Percentiles rank a stretch among this genome's conserved stretches.
Evolutionary conservation across 2,888 invertebrate genomes (phyloP).

Genomic region (Hesperia comma): DNA sequence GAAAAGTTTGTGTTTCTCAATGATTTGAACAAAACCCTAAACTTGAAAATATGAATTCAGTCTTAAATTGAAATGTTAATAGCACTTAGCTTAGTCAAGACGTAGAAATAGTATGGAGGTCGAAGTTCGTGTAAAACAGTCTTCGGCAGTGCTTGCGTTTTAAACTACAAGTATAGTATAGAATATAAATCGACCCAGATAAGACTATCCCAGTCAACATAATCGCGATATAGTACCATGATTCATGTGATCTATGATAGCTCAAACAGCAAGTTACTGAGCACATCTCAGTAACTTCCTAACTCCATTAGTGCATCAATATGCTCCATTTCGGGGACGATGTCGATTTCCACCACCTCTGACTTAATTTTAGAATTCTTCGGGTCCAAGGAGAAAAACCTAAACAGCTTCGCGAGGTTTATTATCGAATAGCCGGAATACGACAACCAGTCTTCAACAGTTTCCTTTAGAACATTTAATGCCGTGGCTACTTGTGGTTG

Average conservation of each 20-base stretch:
- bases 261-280: slow-evolving; percentile 10
- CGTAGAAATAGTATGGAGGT: no score
- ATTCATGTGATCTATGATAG: slow-evolving; percentile 34
- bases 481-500: slow-evolving; percentile 80
- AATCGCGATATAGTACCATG: slow-evolving; percentile 30
- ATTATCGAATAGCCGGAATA: slow-evolving; percentile 88
- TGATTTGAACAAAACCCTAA: no score
- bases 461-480: slow-evolving; percentile 86
- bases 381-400: slow-evolving; percentile 70
- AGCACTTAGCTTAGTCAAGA: no score
- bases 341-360: slow-evolving; percentile 72
- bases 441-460: slow-evolving; percentile 86
- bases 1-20: no score
- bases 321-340: slow-evolving; percentile 76
- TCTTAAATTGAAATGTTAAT: no score
- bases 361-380: slow-evolving; percentile 59
- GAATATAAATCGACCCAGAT: no score
- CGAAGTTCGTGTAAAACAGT: no score
- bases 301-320: slow-evolving; percentile 76
- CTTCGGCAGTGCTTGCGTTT: no score
- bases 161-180: no score
- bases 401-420: slow-evolving; percentile 84
- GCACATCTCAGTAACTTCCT: slow-evolving; percentile 60
- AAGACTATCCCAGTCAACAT: no score
- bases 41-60: no score